These are phyloP conservation scores for Crematogaster levior DNA, from an alignment of 2,888 invertebrate genomes.

Conservation along the genomic window DNA sequence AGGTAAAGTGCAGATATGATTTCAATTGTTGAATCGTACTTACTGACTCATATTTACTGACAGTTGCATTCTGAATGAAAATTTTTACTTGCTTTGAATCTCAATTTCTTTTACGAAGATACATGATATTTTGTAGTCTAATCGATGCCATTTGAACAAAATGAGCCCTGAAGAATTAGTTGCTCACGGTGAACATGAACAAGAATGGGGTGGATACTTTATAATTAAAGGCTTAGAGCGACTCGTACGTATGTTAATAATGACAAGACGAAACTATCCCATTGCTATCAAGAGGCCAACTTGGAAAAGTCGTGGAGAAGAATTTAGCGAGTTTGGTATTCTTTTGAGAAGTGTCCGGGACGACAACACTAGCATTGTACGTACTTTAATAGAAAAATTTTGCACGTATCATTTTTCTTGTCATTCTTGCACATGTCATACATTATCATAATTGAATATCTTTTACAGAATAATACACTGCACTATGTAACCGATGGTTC, in stretches of 20 bases:
- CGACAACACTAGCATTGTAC: constrained; percentile 93
- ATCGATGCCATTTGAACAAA: constrained; percentile 92
- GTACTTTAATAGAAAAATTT: constrained; percentile 77
- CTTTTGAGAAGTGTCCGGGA: constrained; percentile 92
- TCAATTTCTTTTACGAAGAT: neutral
- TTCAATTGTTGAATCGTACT: neutral
- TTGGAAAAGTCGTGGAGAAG: constrained; percentile 94
- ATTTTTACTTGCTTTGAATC: constrained; percentile 23
- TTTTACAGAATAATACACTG: constrained; percentile 93
- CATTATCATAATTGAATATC: constrained; percentile 7
- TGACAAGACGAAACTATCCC: constrained; percentile 94
- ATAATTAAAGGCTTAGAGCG: constrained; percentile 97
- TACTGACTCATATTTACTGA: neutral
- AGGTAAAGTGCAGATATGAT: constrained; percentile 87
- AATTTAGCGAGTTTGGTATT: constrained; percentile 96
- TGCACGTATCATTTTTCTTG: neutral
- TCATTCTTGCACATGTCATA: neutral
- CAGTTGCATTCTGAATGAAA: neutral
- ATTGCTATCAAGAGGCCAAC: constrained; percentile 92
- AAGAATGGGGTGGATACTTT: constrained; percentile 99
- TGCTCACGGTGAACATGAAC: constrained; percentile 94
- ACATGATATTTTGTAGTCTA: constrained; percentile 89
- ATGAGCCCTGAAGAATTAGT: constrained; percentile 92
- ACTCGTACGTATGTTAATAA: constrained; percentile 93
- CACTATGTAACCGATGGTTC: constrained; percentile 97